Evolutionary conservation across 1,140 invertebrate genomes (phyloP).

Genomic region (Drosophila aff.): DNA sequence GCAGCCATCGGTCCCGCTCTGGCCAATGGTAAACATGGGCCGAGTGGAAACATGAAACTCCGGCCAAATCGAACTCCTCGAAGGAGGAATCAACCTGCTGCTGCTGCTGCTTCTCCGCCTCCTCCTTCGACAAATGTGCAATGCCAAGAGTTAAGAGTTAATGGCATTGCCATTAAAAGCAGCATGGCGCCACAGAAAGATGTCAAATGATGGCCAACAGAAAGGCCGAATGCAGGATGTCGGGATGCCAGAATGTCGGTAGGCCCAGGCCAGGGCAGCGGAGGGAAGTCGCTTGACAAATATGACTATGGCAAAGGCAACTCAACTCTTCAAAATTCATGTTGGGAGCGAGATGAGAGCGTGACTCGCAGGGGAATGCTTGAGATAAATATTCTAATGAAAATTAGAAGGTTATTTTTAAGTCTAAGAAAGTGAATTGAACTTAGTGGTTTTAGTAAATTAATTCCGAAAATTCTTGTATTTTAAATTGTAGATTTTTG

Average conservation of each 20-base stretch:
- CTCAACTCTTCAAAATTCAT: constrained; percentile 70
- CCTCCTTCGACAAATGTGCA: constrained; percentile 26
- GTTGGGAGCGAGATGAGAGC: constrained; percentile 2
- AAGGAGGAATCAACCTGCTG: constrained; percentile 4
- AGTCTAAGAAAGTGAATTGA: background rate
- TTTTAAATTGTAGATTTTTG: background rate
- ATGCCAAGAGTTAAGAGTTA: constrained; percentile 58
- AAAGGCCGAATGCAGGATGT: constrained; percentile 19
- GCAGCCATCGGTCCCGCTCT: constrained; percentile 17
- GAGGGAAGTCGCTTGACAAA: constrained; percentile 36
- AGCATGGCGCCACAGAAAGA: constrained; percentile 26
- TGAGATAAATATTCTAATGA: background rate
- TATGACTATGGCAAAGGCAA: constrained; percentile 68
- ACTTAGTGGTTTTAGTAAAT: background rate
- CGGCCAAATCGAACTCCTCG: constrained; percentile 15
- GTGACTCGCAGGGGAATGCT: background rate
- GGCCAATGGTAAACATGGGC: constrained; percentile 15
- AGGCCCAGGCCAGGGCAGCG: constrained; percentile 7
- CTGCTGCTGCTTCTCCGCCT: background rate
- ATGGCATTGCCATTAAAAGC: constrained; percentile 54
- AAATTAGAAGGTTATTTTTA: background rate
- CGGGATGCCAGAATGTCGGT: constrained; percentile 5
- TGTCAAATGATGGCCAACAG: constrained; percentile 41
- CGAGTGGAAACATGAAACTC: constrained; percentile 34
- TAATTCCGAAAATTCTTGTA: background rate